Percentiles rank a stretch among this genome's conserved stretches.
These are phyloP conservation scores for Ecdyonurus torrentis DNA, from an alignment of 2,888 invertebrate genomes.

Conservation along the genomic window DNA sequence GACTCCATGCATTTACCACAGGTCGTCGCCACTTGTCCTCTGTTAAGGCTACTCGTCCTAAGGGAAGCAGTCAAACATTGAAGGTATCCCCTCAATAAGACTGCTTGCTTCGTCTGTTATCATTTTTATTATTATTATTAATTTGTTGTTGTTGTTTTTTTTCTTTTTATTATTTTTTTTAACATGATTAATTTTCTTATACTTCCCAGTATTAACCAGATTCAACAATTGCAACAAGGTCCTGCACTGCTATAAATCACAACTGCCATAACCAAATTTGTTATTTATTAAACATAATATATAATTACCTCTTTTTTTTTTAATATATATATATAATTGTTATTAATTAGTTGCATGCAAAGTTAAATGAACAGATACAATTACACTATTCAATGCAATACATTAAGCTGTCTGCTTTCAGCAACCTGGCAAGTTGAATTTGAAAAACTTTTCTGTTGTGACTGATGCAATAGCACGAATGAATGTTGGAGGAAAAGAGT, in stretches of 20 bases:
- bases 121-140: slow-evolving; percentile 8
- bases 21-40: slow-evolving; percentile 42
- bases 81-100: slow-evolving; percentile 28
- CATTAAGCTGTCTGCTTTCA: slow-evolving; percentile 21
- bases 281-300: neutral
- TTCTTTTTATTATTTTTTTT: neutral
- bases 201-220: neutral
- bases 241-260: neutral
- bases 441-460: slow-evolving; percentile 77
- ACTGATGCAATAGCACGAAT: slow-evolving; percentile 63
- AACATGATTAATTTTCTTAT: slow-evolving; percentile 1
- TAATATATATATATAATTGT: no score
- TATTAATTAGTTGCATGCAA: neutral
- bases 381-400: neutral
- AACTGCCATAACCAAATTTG: neutral
- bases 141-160: slow-evolving; percentile 6
- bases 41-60: slow-evolving; percentile 38
- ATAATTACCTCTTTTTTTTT: no score
- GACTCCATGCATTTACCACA: slow-evolving; percentile 52
- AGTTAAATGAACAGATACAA: neutral
- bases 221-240: neutral
- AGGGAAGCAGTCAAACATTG: slow-evolving; percentile 48
- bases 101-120: neutral
- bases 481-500: slow-evolving; percentile 41
- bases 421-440: slow-evolving; percentile 80